Conservation (phyloP, 2,113 vertebrate genomes). For the Hepsetus odoe region DNA sequence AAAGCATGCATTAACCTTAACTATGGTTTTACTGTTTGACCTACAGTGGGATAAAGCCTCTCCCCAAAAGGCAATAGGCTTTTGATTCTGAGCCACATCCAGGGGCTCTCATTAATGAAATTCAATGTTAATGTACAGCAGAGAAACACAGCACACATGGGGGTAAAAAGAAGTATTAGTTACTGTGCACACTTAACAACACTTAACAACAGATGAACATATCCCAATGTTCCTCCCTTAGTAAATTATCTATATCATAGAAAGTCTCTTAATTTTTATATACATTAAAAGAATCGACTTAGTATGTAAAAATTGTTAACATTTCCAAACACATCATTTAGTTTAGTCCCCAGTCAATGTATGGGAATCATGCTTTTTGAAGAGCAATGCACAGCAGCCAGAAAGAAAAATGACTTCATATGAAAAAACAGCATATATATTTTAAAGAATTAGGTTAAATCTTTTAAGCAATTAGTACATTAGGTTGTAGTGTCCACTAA, state of each 20-base stretch:
- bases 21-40: slow-evolving; percentile 32
- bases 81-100: slow-evolving; percentile 4
- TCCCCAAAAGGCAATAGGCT: neutral
- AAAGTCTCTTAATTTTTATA: too few relatives aligned
- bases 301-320: too few relatives aligned
- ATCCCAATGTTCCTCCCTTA: neutral
- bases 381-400: neutral
- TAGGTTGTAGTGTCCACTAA: neutral
- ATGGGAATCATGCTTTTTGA: neutral
- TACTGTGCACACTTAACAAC: too few relatives aligned
- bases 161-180: neutral
- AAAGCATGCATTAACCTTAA: slow-evolving; percentile 43
- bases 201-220: neutral
- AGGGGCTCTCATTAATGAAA: slow-evolving; percentile 1
- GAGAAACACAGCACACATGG: neutral
- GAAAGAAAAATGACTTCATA: neutral
- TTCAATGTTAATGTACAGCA: slow-evolving; percentile 8
- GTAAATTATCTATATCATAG: too few relatives aligned
- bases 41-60: slow-evolving; percentile 13
- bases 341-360: neutral
- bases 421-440: too few relatives aligned
- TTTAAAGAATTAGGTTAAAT: too few relatives aligned
- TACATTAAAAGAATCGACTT: too few relatives aligned
- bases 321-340: too few relatives aligned
- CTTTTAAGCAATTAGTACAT: neutral